phyloP scores from a whole-genome alignment of 2,113 vertebrate species.

The Lophius piscatorius region DNA sequence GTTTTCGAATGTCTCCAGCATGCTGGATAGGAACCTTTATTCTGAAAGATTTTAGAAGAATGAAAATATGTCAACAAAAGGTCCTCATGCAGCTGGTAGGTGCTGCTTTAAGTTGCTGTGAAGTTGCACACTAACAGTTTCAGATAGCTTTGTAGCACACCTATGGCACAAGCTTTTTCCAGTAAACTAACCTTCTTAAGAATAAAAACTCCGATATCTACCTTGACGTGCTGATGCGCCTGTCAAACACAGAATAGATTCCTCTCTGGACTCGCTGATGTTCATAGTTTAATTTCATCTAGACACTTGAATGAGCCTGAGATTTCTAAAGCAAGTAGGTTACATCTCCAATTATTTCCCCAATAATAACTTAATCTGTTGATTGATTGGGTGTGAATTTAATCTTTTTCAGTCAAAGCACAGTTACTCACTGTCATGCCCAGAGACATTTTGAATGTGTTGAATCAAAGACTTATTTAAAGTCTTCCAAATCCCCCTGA shows the following conservation, averaged over 20 bases:
- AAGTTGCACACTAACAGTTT: no score
- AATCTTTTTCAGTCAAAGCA: background rate
- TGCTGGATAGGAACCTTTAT: no score
- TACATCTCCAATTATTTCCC: no score
- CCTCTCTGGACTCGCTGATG: background rate
- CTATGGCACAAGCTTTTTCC: background rate
- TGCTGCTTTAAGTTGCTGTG: background rate
- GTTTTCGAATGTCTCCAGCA: no score
- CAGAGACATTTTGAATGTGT: constrained; percentile 10
- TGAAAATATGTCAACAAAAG: no score
- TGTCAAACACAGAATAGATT: background rate
- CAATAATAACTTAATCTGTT: background rate
- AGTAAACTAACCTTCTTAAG: background rate
- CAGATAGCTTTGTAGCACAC: background rate
- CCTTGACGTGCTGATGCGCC: background rate
- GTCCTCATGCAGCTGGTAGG: constrained; percentile 10
- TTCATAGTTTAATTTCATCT: background rate
- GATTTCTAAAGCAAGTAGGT: constrained; percentile 10
- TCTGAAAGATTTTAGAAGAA: no score
- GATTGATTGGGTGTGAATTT: background rate
- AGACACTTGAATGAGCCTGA: background rate
- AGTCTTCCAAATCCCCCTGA: constrained; percentile 14
- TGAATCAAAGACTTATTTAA: constrained; percentile 25
- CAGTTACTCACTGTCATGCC: constrained; percentile 14
- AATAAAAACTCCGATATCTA: background rate